phyloP scores from a whole-genome alignment of 2,888 invertebrate genomes.

The Drosophila vallismaia region DNA sequence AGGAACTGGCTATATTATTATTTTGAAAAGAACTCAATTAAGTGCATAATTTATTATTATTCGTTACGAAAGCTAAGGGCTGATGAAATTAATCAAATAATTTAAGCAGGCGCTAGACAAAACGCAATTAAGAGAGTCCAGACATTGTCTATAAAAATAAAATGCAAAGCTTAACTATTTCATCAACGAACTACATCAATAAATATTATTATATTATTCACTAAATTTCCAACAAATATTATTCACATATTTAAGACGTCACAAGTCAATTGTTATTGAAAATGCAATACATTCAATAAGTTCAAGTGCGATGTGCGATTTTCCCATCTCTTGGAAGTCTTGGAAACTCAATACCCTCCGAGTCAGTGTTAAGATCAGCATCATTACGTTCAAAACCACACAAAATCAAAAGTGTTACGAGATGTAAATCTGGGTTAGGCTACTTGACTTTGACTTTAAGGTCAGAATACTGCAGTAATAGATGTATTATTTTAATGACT shows the following conservation, averaged over 20 bases:
- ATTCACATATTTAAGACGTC: slow-evolving; percentile 24
- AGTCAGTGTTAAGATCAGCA: slow-evolving; percentile 46
- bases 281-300: slow-evolving; percentile 12
- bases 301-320: slow-evolving; percentile 39
- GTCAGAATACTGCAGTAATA: slow-evolving; percentile 27
- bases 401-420: slow-evolving; percentile 16
- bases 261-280: slow-evolving; percentile 23
- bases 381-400: slow-evolving; percentile 31
- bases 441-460: slow-evolving; percentile 65
- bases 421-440: slow-evolving; percentile 53
- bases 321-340: slow-evolving; percentile 9
- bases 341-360: slow-evolving; percentile 16
- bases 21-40: not conserved
- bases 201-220: not conserved
- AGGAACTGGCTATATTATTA: slow-evolving; percentile 2
- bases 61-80: slow-evolving; percentile 14
- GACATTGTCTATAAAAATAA: slow-evolving; percentile 3
- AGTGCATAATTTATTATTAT: not conserved
- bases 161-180: not conserved
- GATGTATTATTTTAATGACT: slow-evolving; percentile 7
- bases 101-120: slow-evolving; percentile 24
- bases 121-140: not conserved
- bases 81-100: slow-evolving; percentile 26
- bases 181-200: not conserved
- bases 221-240: slow-evolving; percentile 4